Percentiles rank a stretch among this genome's conserved stretches.
Evolutionary conservation across 92 coral and sea anemone species (phyloP).

Genomic region (Diadumene lineata): DNA sequence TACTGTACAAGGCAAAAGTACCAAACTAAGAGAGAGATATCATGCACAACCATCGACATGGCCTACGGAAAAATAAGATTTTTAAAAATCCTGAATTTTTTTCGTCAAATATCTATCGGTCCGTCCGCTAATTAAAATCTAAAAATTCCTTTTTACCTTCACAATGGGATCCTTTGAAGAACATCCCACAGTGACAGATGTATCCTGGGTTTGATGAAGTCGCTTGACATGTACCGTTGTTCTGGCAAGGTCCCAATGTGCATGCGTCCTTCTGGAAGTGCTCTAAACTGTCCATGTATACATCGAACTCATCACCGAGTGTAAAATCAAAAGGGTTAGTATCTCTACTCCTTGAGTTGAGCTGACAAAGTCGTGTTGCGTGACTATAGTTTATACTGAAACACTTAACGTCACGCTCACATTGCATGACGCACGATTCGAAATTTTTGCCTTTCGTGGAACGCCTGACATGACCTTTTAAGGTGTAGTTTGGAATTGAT

Average conservation of each 20-base stretch:
- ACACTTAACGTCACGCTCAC: constrained; percentile 14
- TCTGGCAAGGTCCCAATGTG: constrained; percentile 46
- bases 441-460: constrained; percentile 12
- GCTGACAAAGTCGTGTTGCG: constrained; percentile 18
- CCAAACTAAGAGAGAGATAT: no score
- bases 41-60: no score
- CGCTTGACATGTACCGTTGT: constrained; percentile 39
- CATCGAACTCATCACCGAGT: neutral
- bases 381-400: constrained; percentile 29
- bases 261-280: constrained; percentile 49
- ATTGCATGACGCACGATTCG: constrained; percentile 22
- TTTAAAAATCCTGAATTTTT: no score
- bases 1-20: no score
- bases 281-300: constrained; percentile 49
- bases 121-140: no score
- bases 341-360: constrained; percentile 9
- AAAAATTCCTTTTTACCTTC: no score
- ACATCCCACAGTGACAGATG: constrained; percentile 41
- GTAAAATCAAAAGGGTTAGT: constrained; percentile 29
- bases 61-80: no score
- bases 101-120: no score
- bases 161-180: constrained; percentile 34
- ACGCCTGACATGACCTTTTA: constrained; percentile 24
- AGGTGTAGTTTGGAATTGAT: constrained; percentile 7
- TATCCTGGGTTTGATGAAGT: constrained; percentile 39